Base-by-base conservation (phyloP, 1,140 invertebrate species). In the Muscidifurax raptorellus region DNA sequence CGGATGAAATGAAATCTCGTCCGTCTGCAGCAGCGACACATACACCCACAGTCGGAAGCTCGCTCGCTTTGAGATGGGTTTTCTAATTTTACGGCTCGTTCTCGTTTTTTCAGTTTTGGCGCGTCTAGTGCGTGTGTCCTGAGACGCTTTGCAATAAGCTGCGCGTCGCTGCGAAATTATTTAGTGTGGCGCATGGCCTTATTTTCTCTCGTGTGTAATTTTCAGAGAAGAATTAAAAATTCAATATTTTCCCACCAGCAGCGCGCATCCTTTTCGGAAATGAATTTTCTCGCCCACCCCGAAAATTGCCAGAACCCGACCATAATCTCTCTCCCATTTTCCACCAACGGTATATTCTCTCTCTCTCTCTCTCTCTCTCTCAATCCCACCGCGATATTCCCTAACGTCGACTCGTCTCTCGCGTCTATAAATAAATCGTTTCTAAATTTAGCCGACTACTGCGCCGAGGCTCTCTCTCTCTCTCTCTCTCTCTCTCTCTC, bases 341-440 rank as follows among this genome's bases (percentile, higher is more conserved):
- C 32, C 71, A 28, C 18, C 7, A 59, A 59, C 18, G n/a, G 52
- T 9, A 13, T n/a, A 13, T 28, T n/a, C 22, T 69, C 67, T n/a
- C n/a, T n/a, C n/a, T n/a, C n/a, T n/a, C n/a, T n/a, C n/a, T n/a
- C n/a, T n/a, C n/a, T n/a, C n/a, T n/a, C n/a, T 28, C 67, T 69
- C 71, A 40, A n/a, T 74, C 22, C 22, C 71, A 18, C 69, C n/a
- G 12, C 67, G 67, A 59, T 10, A 22, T 59, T 47, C n/a, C 30
- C 15, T 40, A 32, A 76, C 52, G 71, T 40, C 32, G n/a, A 69
- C 30, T 74, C 25, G 27, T 22, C 59, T 72, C 69, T 28, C 71
- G 71, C 71, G 47, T 79, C 69, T 81, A 85, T 76, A 81, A 81
- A 85, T 85, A 85, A 72, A 25, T 12, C 40, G 3, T 2, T 30